phyloP scores from a whole-genome alignment of 2,888 invertebrate genomes.

The Odontocolon sp. region DNA sequence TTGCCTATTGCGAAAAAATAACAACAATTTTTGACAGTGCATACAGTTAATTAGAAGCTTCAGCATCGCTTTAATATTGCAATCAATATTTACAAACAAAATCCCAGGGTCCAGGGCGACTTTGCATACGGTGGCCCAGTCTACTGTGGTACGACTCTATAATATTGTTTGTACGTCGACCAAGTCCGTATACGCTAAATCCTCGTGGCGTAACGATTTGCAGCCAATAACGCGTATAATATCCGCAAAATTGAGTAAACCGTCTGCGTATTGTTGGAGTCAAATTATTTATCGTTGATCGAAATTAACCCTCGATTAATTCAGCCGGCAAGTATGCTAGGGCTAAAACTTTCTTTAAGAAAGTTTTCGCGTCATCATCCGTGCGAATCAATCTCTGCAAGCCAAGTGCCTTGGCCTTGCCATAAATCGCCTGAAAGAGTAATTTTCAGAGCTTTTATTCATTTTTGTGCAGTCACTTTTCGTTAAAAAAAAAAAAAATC shows the following conservation, averaged over 20 bases:
- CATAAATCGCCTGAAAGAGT: not conserved
- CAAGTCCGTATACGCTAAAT: not conserved
- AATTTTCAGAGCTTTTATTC: no score
- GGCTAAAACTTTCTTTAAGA: not conserved
- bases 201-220: not conserved
- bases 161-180: not conserved
- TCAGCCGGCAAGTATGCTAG: not conserved
- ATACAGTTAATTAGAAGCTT: no score
- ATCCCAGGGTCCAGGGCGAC: no score
- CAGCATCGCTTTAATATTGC: no score
- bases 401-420: not conserved
- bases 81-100: not conserved
- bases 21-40: no score
- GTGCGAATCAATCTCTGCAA: not conserved
- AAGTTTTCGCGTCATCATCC: not conserved
- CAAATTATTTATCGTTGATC: not conserved
- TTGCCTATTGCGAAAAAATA: no score
- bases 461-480: no score
- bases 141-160: slow-evolving; percentile 1
- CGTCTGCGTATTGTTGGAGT: not conserved
- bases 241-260: not conserved
- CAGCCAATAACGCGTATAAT: not conserved
- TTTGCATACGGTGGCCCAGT: not conserved
- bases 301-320: not conserved
- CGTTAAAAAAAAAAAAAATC: no score